Evolutionary conservation across 92 coral and sea anemone genomes (phyloP).

Genomic region (Pocillopora meandrina): DNA sequence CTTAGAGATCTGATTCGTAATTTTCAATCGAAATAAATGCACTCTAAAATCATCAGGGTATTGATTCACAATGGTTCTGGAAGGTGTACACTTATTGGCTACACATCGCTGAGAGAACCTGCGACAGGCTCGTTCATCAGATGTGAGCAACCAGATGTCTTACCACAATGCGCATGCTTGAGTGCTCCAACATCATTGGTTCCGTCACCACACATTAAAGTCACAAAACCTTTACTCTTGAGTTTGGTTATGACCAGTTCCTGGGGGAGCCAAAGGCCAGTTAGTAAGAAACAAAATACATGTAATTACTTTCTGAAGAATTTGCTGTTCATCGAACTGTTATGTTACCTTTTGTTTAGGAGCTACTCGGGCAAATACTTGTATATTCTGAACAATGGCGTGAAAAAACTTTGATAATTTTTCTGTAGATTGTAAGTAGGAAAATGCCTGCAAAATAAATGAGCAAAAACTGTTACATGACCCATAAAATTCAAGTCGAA

Average conservation of each 20-base stretch:
- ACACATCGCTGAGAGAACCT: not conserved
- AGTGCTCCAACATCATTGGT: conserved; percentile 99
- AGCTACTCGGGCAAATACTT: conserved; percentile 96
- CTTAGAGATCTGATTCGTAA: not conserved
- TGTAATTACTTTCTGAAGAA: too few species aligned
- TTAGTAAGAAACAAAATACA: not conserved
- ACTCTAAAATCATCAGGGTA: not conserved
- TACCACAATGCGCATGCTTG: conserved; percentile 98
- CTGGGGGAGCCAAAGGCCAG: conserved; percentile 25
- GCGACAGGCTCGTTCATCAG: not conserved
- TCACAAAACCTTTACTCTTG: conserved; percentile 90
- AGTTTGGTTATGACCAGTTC: conserved; percentile 91
- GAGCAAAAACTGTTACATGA: not conserved
- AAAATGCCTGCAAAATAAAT: conserved; percentile 74
- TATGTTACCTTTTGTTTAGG: conserved; percentile 92
- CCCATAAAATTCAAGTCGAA: not conserved
- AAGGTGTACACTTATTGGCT: not conserved
- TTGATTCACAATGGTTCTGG: too few species aligned
- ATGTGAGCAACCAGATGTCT: conserved; percentile 17
- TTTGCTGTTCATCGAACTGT: too few species aligned
- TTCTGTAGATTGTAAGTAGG: conserved; percentile 64
- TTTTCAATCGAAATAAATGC: not conserved
- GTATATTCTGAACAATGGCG: conserved; percentile 69
- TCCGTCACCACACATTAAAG: conserved; percentile 99
- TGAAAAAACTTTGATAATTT: conserved; percentile 64